Percentiles rank a stretch among this genome's conserved stretches.
Conservation (phyloP, 2,113 vertebrate genomes). For the Charina bottae region DNA sequence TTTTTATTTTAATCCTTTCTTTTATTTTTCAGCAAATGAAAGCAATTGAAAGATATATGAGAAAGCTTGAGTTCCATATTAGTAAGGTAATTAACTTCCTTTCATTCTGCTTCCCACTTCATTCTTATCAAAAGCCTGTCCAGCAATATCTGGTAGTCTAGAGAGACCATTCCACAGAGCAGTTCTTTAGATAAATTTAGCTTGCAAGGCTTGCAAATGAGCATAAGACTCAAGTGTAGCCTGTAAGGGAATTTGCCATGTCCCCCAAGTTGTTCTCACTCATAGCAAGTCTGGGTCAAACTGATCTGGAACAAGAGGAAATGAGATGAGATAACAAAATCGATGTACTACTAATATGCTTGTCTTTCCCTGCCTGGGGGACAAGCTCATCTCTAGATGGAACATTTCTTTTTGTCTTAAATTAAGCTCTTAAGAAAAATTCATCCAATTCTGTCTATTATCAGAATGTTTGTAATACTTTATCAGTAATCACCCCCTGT, state of each 20-base stretch:
- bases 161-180: not conserved
- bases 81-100: constrained; percentile 87
- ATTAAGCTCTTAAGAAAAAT: not conserved
- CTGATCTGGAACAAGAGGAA: not conserved
- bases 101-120: constrained; percentile 41
- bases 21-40: constrained; percentile 93
- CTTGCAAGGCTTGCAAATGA: not conserved
- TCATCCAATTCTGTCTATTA: not conserved
- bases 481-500: not conserved
- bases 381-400: not conserved
- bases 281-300: not conserved
- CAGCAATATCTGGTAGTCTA: not conserved
- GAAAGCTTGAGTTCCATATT: constrained; percentile 97
- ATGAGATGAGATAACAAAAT: not conserved
- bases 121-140: constrained; percentile 34
- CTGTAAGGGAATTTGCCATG: not conserved
- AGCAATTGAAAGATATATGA: constrained; percentile 92
- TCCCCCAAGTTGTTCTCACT: not conserved
- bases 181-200: constrained; percentile 1
- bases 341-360: not conserved
- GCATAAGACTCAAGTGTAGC: not conserved
- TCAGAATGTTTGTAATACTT: not conserved
- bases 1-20: constrained; percentile 35
- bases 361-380: not conserved
- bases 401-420: not conserved